Conservation (phyloP, 2,113 vertebrate genomes). For the Emydocephalus ijimae region DNA sequence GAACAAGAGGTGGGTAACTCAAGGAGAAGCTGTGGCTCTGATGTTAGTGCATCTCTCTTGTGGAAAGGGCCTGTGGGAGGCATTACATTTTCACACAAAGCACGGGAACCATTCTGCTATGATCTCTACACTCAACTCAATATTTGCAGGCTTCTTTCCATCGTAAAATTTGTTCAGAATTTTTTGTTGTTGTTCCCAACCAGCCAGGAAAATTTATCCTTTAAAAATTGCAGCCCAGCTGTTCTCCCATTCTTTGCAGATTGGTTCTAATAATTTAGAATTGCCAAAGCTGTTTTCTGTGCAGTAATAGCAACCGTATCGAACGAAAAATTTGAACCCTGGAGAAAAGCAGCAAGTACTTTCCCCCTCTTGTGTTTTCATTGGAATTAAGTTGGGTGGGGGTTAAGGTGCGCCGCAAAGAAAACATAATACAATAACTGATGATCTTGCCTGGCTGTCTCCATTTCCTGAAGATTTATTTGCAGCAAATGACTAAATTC, state of each 20-base stretch:
- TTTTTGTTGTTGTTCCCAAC: background rate
- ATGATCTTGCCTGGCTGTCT: background rate
- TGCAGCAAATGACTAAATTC: background rate
- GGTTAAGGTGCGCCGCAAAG: background rate
- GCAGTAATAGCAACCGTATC: background rate
- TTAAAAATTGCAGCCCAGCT: background rate
- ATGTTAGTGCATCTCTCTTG: background rate
- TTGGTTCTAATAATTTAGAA: background rate
- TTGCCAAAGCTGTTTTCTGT: background rate
- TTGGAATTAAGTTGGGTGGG: background rate
- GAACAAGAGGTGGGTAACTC: background rate
- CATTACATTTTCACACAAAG: background rate
- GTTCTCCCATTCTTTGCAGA: background rate
- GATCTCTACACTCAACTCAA: background rate
- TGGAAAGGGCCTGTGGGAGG: background rate
- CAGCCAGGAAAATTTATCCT: background rate
- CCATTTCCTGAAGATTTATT: background rate
- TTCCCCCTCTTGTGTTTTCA: background rate
- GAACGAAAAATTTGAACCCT: background rate
- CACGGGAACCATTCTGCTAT: background rate
- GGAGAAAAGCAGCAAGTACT: no score
- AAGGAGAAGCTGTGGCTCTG: background rate
- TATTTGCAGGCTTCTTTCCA: background rate
- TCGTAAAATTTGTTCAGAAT: background rate
- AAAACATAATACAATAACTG: background rate